Evolutionary conservation across 2,888 invertebrate species (phyloP).

Genomic region (Strigamia maritima): DNA sequence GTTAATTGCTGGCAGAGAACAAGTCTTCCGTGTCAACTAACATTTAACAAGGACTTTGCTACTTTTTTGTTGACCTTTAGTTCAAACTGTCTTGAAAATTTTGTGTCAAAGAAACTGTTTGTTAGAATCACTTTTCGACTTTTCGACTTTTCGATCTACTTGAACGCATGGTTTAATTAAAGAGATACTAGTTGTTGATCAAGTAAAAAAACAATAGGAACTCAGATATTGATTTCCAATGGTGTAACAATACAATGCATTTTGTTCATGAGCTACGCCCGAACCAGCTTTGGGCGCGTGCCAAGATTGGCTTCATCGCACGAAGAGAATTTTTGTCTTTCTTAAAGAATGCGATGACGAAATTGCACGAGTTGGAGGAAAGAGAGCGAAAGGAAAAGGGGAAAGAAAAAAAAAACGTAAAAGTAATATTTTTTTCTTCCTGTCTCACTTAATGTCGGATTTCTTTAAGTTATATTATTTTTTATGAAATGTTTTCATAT

Average conservation of each 20-base stretch:
- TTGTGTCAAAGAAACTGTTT: neutral
- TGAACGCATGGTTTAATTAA: neutral
- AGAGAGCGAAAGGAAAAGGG: neutral
- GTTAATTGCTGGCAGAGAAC: conserved; percentile 1
- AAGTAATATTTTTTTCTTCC: neutral
- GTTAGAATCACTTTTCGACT: neutral
- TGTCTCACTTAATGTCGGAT: neutral
- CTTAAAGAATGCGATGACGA: conserved; percentile 15
- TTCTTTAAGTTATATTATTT: neutral
- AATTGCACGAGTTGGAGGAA: neutral
- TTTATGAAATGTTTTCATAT: neutral
- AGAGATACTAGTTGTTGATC: neutral
- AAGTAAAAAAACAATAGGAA: neutral
- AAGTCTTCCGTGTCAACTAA: neutral
- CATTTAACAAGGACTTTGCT: neutral
- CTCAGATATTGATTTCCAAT: neutral
- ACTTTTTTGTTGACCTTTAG: neutral
- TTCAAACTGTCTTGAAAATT: neutral
- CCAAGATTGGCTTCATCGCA: conserved; percentile 10
- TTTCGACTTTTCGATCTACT: neutral
- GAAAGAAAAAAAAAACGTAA: neutral
- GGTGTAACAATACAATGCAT: conserved; percentile 10
- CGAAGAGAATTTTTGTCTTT: conserved; percentile 14
- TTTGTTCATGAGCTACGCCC: neutral
- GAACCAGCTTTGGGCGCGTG: conserved; percentile 1